Evolutionary conservation across 2,888 invertebrate genomes (phyloP), one percentile per base, ranked within the genome.

Genomic region (Entomobrya multifasciata): DNA sequence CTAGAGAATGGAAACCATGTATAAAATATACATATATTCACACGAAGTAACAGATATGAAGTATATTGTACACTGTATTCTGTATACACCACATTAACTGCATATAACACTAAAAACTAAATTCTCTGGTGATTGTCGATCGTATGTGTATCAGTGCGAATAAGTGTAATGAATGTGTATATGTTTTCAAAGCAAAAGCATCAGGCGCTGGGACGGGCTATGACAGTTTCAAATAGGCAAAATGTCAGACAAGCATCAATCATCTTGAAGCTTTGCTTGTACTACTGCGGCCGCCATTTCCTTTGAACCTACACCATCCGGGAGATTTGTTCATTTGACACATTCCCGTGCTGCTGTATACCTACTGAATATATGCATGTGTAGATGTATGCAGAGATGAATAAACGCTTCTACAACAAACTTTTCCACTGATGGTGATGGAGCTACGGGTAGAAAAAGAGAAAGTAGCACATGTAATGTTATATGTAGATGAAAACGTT

Each of bases 231-330:
- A 84, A 84, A 84, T 84, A 84, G 84, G 78, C 77, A 62, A 67
- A 78, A 70, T 84, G 84, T 84, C 84, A 84, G 84, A 84, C 84
- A 84, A 84, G 78, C 78, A 84, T 84, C 84, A 84, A 84, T 84
- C 84, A 84, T 84, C 67, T 84, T 84, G 82, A 60, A 20, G 67
- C 67, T 44, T 70, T 52, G 22, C 41, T 70, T 65, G n/a, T n/a
- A n/a, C 70, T 27, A 15, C 57, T 41, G 41, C 78, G 36, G 44
- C 78, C 41, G 25, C 65, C 65, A 47, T 52, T 55, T 47, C 60
- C 30, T 78, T 65, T 41, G 30, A 55, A 30, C 20, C 57, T 55
- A 25, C 11, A 3, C 41, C 52, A 74, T 60, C 44, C 13, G 27
- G 49, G 20, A 62, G 62, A 62, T 62, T 30, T 27, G n/a, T 30